Conservation (phyloP, 2,888 invertebrate species). For the Noctua janthina region DNA sequence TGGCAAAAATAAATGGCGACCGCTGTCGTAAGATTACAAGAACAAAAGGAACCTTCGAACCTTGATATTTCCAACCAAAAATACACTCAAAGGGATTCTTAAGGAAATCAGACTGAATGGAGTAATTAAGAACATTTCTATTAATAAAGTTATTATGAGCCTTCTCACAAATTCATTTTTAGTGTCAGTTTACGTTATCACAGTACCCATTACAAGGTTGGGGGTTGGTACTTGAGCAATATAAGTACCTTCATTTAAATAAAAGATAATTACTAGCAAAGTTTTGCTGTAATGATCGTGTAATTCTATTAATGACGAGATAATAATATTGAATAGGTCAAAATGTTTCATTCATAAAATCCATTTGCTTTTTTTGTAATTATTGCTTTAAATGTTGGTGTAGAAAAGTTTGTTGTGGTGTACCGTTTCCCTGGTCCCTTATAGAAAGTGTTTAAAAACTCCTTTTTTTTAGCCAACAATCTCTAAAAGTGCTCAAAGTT, state of each 20-base stretch:
- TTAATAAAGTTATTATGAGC: constrained; percentile 25
- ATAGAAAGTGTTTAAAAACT: not conserved
- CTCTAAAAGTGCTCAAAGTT: not conserved
- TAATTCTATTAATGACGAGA: not conserved
- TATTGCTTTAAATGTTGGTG: not conserved
- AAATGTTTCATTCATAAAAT: not conserved
- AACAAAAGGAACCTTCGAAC: not conserved
- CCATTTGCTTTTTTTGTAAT: not conserved
- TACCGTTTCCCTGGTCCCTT: not conserved
- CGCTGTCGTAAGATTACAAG: not conserved
- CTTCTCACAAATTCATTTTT: constrained; percentile 13
- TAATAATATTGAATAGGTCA: not conserved
- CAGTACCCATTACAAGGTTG: constrained; percentile 15
- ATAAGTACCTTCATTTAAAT: constrained; percentile 4
- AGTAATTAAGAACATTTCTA: constrained; percentile 27
- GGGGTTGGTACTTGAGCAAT: constrained; percentile 13
- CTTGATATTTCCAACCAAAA: not conserved
- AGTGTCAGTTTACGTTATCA: constrained; percentile 17
- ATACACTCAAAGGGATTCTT: not conserved
- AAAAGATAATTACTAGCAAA: not conserved
- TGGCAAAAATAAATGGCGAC: not conserved
- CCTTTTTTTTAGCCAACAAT: not conserved
- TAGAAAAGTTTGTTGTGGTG: not conserved
- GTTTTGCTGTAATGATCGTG: not conserved
- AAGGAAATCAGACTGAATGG: constrained; percentile 14